Evolutionary conservation across 37 sponge, comb jelly and placozoan species (phyloP).

Genomic region (Amphimedon queenslandica): DNA sequence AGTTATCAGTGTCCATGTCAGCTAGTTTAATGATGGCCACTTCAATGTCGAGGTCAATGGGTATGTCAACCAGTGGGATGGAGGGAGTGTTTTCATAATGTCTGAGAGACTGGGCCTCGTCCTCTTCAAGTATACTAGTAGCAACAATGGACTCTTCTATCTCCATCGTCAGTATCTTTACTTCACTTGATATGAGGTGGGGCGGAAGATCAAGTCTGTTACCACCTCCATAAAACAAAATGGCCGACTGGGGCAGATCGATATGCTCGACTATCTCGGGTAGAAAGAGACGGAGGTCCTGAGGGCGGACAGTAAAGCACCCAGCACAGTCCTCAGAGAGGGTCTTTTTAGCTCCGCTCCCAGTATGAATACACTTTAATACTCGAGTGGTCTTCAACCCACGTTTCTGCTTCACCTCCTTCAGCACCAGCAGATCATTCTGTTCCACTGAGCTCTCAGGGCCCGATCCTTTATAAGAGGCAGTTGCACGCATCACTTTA

Average conservation of each 20-base stretch:
- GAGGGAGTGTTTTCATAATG: slow-evolving; percentile 1
- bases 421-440: slow-evolving; percentile 38
- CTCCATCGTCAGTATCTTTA: slow-evolving; percentile 22
- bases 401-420: slow-evolving; percentile 10
- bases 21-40: slow-evolving; percentile 7
- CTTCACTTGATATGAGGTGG: slow-evolving; percentile 9
- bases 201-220: slow-evolving; percentile 15
- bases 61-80: slow-evolving; percentile 33
- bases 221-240: slow-evolving; percentile 22
- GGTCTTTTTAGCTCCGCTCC: slow-evolving; percentile 26
- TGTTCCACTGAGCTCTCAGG: slow-evolving; percentile 34
- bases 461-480: slow-evolving; percentile 26
- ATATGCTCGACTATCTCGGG: slow-evolving; percentile 49
- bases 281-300: slow-evolving; percentile 46
- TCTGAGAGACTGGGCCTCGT: not conserved
- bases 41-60: slow-evolving; percentile 38
- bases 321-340: slow-evolving; percentile 39
- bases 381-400: slow-evolving; percentile 17
- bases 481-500: slow-evolving; percentile 30
- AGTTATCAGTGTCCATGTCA: slow-evolving; percentile 2
- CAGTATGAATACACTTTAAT: slow-evolving; percentile 40
- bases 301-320: slow-evolving; percentile 50
- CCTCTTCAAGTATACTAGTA: slow-evolving; percentile 27
- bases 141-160: slow-evolving; percentile 33
- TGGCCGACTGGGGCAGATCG: slow-evolving; percentile 32